Percentiles rank a stretch among this genome's conserved stretches.
Evolutionary conservation across 2,797 vertebrate genomes (phyloP).

Genomic region (Columba guinea): DNA sequence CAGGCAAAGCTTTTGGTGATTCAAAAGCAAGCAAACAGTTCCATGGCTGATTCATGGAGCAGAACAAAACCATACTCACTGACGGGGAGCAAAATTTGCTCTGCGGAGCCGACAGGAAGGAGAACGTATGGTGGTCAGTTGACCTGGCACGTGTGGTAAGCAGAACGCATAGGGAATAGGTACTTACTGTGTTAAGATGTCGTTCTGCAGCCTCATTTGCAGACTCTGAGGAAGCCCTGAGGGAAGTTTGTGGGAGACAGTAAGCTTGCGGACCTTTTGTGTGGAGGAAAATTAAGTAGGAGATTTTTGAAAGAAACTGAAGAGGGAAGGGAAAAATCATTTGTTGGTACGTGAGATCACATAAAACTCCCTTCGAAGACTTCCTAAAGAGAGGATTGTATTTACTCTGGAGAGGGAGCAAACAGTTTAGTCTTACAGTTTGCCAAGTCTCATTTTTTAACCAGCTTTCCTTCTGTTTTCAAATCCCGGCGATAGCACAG

Average conservation of each 20-base stretch:
- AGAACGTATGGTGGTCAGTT: background rate
- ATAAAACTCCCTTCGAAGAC: slow-evolving; percentile 19
- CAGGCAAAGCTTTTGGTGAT: slow-evolving; percentile 2
- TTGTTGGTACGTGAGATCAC: background rate
- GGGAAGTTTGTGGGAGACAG: background rate
- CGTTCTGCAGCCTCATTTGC: background rate
- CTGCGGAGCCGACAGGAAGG: slow-evolving; percentile 15
- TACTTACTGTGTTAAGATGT: background rate
- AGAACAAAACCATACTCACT: background rate
- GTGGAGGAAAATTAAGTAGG: background rate
- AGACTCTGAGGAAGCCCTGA: background rate
- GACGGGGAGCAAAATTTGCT: slow-evolving; percentile 9
- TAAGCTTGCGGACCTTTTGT: background rate
- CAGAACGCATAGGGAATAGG: background rate
- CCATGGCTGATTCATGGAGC: background rate
- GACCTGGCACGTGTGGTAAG: background rate
- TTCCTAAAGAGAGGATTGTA: slow-evolving; percentile 28
- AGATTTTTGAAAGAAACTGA: background rate
- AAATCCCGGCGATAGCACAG: background rate
- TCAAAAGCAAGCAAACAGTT: background rate
- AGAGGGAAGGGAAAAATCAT: slow-evolving; percentile 18
- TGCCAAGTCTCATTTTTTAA: background rate
- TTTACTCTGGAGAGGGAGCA: slow-evolving; percentile 21
- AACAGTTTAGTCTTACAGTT: background rate
- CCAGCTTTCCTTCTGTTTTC: slow-evolving; percentile 23